Conservation (phyloP, 2,797 vertebrate genomes). For the Alcedo atthis region DNA sequence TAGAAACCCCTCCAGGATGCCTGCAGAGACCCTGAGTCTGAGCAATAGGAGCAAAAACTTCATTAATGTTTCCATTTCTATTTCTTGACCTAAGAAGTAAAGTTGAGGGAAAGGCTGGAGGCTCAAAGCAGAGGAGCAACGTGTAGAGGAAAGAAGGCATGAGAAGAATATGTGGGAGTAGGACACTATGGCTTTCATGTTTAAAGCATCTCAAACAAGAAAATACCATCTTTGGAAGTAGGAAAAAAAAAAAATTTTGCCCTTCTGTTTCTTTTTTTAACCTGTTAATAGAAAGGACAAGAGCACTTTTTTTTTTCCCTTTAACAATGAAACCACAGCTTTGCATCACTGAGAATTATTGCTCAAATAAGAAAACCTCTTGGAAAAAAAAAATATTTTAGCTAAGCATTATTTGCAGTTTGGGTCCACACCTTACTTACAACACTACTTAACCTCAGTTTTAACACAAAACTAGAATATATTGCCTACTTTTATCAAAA, state of each 20-base stretch:
- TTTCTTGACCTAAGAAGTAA: neutral
- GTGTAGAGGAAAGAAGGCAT: neutral
- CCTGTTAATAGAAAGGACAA: neutral
- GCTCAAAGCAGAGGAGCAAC: neutral
- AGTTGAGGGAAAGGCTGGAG: neutral
- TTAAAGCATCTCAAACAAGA: neutral
- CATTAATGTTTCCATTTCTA: neutral
- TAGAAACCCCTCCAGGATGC: neutral
- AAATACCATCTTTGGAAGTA: neutral
- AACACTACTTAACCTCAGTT: constrained; percentile 4
- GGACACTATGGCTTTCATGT: neutral
- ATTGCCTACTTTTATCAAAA: constrained; percentile 34
- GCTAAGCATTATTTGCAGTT: constrained; percentile 3
- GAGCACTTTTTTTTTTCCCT: neutral
- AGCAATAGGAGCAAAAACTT: neutral
- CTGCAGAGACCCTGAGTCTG: neutral
- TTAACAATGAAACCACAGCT: neutral
- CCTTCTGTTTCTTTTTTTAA: neutral
- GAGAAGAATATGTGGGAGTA: neutral
- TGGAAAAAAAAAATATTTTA: neutral
- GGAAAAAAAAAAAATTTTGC: neutral
- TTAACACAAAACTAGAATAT: constrained; percentile 7
- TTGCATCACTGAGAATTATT: neutral
- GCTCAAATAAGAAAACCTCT: neutral
- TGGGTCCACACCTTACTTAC: neutral